These are phyloP conservation scores for Maconellicoccus hirsutus DNA, from an alignment of 1,140 invertebrate species.

Conservation along the genomic window DNA sequence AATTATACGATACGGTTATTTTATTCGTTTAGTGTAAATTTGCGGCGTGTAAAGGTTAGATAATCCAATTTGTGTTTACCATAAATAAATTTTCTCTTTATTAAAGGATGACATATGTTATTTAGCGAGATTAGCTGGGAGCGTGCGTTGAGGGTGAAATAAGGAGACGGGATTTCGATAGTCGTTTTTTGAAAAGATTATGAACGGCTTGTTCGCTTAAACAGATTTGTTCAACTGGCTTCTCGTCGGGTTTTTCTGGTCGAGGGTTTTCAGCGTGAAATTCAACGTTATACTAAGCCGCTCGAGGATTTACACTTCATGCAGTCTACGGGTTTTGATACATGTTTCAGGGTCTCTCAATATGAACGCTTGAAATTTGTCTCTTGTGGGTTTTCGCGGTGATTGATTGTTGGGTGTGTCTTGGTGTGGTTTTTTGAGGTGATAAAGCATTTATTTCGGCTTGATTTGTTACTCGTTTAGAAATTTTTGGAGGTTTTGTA, in stretches of 20 bases:
- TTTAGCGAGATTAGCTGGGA: neutral
- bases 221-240: constrained; percentile 15
- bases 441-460: no score
- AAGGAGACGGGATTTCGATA: constrained; percentile 12
- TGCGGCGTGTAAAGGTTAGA: neutral
- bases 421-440: no score
- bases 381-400: neutral
- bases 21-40: no score
- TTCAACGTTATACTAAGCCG: neutral
- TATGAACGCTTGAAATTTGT: neutral
- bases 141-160: neutral
- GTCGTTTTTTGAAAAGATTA: constrained; percentile 17
- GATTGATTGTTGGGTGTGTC: neutral
- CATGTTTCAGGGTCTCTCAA: neutral
- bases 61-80: constrained; percentile 12
- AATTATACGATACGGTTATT: no score
- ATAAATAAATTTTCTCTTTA: constrained; percentile 12
- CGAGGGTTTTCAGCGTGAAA: neutral
- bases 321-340: neutral
- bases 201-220: constrained; percentile 12
- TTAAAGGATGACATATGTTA: constrained; percentile 13
- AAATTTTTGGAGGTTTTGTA: no score
- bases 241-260: neutral
- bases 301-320: constrained; percentile 1
- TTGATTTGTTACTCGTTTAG: no score